phyloP scores from a whole-genome alignment of 2,888 invertebrate genomes.

The Epsilonema sp. region DNA sequence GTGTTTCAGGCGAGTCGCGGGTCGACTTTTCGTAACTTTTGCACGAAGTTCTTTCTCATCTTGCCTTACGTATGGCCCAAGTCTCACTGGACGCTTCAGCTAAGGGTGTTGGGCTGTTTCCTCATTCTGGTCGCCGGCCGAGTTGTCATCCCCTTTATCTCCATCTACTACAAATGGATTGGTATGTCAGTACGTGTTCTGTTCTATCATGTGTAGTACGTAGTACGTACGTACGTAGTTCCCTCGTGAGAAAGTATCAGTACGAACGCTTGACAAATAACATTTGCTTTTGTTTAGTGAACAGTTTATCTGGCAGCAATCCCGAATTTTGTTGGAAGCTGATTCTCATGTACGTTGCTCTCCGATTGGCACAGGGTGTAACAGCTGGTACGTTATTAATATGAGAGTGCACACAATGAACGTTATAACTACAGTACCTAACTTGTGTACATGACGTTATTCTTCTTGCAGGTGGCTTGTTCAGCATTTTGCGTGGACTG shows the following conservation, averaged over 20 bases:
- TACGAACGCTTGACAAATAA: no score
- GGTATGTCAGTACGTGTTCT: constrained; percentile 40
- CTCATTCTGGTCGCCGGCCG: constrained; percentile 53
- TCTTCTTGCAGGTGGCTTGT: constrained; percentile 50
- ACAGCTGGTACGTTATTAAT: constrained; percentile 3
- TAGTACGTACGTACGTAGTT: no score
- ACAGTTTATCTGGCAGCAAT: constrained; percentile 4
- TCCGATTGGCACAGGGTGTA: constrained; percentile 79
- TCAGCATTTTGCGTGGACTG: constrained; percentile 69
- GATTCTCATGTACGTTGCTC: constrained; percentile 58
- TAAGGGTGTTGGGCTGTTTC: constrained; percentile 61
- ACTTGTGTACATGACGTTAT: no score
- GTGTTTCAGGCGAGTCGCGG: constrained; percentile 2
- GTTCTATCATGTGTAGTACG: neutral
- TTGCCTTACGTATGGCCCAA: constrained; percentile 74
- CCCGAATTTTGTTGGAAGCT: constrained; percentile 61
- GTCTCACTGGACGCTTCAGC: constrained; percentile 51
- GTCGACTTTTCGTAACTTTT: constrained; percentile 18
- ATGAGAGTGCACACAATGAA: no score
- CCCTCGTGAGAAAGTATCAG: no score
- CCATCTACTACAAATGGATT: constrained; percentile 74
- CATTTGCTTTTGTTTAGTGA: no score
- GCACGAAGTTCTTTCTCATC: constrained; percentile 16
- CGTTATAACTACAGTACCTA: no score
- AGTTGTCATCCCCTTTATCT: constrained; percentile 69